Conservation (phyloP, 2,113 vertebrate genomes). For the Chloroceryle aenea region DNA sequence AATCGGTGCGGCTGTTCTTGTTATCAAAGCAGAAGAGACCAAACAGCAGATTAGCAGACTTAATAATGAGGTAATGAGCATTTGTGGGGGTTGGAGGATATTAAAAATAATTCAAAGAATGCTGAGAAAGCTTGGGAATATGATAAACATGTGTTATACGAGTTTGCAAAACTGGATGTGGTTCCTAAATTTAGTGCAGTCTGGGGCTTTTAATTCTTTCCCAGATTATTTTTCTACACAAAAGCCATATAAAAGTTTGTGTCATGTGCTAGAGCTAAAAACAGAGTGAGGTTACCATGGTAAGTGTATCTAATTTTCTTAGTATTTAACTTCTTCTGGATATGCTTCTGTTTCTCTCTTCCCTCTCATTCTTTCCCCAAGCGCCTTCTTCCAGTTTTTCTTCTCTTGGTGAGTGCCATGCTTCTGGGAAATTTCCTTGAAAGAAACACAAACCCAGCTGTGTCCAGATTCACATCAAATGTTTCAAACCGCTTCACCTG, state of each 20-base stretch:
- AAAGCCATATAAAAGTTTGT: neutral
- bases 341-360: neutral
- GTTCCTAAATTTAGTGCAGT: neutral
- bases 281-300: neutral
- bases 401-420: neutral
- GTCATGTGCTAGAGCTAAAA: neutral
- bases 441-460: neutral
- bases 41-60: slow-evolving; percentile 82
- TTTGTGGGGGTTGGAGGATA: neutral
- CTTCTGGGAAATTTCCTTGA: neutral
- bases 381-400: neutral
- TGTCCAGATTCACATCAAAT: neutral
- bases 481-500: neutral
- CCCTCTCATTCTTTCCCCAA: neutral
- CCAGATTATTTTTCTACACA: neutral
- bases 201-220: neutral
- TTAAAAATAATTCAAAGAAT: neutral
- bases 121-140: neutral
- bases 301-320: neutral
- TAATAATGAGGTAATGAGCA: slow-evolving; percentile 78
- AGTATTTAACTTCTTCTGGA: neutral
- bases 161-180: neutral
- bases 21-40: slow-evolving; percentile 85
- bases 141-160: neutral
- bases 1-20: slow-evolving; percentile 77